Evolutionary conservation across 2,797 vertebrate species (phyloP).

Genomic region (Gallinago stenura): DNA sequence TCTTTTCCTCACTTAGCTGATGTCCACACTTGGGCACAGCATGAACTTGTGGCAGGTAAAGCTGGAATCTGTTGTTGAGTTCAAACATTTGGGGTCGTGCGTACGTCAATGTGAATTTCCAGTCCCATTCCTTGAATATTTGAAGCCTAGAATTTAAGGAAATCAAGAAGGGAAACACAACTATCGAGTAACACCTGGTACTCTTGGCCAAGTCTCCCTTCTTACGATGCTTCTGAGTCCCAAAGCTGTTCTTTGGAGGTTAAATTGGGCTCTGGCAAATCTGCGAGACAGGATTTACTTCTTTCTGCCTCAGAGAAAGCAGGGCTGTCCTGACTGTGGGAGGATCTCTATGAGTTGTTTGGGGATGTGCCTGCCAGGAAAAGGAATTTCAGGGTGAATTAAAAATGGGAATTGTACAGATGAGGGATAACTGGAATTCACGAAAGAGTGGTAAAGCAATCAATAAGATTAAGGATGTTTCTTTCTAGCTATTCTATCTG

Average conservation of each 20-base stretch:
- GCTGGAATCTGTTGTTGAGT: neutral
- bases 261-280: neutral
- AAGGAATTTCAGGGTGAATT: neutral
- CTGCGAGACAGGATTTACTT: neutral
- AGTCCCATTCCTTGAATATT: neutral
- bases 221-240: neutral
- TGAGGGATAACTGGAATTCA: neutral
- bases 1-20: neutral
- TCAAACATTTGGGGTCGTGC: neutral
- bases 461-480: neutral
- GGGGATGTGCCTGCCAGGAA: neutral
- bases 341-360: neutral
- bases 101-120: neutral
- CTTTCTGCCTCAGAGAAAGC: neutral
- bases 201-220: neutral
- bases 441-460: neutral
- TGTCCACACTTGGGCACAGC: neutral
- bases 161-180: neutral
- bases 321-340: neutral
- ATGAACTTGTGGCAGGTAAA: neutral
- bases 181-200: neutral
- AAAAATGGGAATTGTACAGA: neutral
- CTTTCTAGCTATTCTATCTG: neutral
- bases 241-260: neutral
- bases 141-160: neutral